A percentile compares a stretch with the other conserved stretches of the same genome.
Conservation (phyloP, 2,113 vertebrate species). For the Columbina picui region DNA sequence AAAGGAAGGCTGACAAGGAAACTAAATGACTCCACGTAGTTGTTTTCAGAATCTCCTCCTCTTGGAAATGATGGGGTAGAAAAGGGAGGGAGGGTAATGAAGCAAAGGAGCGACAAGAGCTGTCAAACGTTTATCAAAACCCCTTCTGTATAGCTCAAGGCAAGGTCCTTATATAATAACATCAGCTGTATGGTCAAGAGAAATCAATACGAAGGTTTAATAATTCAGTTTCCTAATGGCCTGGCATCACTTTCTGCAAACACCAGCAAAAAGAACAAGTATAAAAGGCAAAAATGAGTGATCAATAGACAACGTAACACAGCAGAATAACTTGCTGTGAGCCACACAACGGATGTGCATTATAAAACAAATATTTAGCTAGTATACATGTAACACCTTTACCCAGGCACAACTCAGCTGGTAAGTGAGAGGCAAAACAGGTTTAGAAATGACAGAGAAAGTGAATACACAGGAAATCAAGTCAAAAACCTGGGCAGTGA, state of each 20-base stretch:
- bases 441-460: neutral
- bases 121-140: neutral
- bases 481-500: neutral
- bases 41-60: conserved; percentile 28
- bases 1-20: conserved; percentile 1
- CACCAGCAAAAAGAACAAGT: neutral
- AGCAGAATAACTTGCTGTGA: neutral
- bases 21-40: neutral
- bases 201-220: conserved; percentile 3
- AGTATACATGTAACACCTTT: neutral
- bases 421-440: conserved; percentile 6
- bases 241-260: neutral
- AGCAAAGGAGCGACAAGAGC: neutral
- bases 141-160: neutral
- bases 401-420: neutral
- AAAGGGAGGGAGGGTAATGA: neutral
- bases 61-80: neutral
- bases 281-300: neutral
- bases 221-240: conserved; percentile 28
- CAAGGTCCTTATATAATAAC: neutral
- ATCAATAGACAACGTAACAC: neutral
- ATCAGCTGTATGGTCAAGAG: neutral
- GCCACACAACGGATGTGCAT: neutral
- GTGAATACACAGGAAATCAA: neutral
- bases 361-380: neutral